phyloP scores from a whole-genome alignment of 1,140 invertebrate species.

The Sycophaga agraensis region DNA sequence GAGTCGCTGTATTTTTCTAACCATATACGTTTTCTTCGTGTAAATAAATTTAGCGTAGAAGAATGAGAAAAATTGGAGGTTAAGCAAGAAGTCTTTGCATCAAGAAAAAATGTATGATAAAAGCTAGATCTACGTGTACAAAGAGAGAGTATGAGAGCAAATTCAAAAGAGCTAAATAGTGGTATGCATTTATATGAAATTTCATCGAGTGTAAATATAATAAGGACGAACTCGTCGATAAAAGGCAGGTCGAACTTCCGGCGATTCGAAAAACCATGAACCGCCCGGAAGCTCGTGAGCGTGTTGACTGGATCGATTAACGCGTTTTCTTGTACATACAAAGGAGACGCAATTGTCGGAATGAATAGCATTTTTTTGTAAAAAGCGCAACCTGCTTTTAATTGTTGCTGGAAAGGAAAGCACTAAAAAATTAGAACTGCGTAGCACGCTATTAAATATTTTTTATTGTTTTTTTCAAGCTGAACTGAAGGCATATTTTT shows the following conservation, averaged over 20 bases:
- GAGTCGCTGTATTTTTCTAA: slow-evolving; percentile 58
- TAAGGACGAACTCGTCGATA: neutral
- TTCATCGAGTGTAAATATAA: slow-evolving; percentile 43
- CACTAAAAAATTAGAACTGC: too few relatives aligned
- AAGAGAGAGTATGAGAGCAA: neutral
- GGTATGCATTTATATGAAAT: slow-evolving; percentile 18
- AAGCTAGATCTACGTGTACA: slow-evolving; percentile 8
- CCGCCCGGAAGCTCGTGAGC: slow-evolving; percentile 32
- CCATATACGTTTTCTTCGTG: slow-evolving; percentile 49
- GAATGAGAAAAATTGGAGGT: slow-evolving; percentile 7
- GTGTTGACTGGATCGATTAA: neutral
- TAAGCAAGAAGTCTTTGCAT: neutral
- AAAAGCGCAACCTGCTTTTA: too few relatives aligned
- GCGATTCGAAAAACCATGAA: slow-evolving; percentile 39
- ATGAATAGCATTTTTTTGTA: neutral
- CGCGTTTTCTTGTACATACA: neutral
- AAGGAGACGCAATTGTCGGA: slow-evolving; percentile 11
- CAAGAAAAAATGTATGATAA: slow-evolving; percentile 32
- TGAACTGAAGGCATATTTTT: too few relatives aligned
- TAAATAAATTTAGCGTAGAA: slow-evolving; percentile 36
- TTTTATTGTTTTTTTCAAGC: too few relatives aligned
- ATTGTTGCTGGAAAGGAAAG: too few relatives aligned
- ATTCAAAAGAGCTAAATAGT: neutral
- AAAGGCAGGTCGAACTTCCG: slow-evolving; percentile 27
- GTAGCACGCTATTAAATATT: too few relatives aligned